phyloP scores from a whole-genome alignment of 1,140 invertebrate species.

The Portunus trituberculatus region DNA sequence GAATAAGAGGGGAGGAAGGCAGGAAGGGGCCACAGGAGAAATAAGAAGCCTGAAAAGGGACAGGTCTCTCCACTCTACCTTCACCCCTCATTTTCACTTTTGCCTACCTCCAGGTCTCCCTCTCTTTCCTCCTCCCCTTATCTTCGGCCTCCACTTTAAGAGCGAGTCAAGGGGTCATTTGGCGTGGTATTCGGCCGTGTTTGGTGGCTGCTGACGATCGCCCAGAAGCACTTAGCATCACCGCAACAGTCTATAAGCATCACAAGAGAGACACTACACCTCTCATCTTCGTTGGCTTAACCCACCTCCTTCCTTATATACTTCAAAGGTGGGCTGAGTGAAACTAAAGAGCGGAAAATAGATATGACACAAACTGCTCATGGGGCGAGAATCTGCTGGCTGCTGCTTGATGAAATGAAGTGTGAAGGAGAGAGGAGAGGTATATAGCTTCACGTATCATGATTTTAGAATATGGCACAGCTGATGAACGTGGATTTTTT shows the following conservation, averaged over 20 bases:
- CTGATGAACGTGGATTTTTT: not conserved
- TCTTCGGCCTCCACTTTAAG: not conserved
- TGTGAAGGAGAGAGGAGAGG: not conserved
- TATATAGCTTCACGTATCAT: not conserved
- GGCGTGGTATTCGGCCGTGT: conserved; percentile 36
- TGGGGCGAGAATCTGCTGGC: not conserved
- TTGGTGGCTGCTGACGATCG: conserved; percentile 26
- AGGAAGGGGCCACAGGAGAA: not conserved
- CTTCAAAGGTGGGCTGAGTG: not conserved
- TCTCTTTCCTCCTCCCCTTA: not conserved
- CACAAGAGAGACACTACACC: not conserved
- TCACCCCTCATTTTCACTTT: not conserved
- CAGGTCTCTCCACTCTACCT: not conserved
- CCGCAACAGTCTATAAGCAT: not conserved
- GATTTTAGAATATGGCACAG: not conserved
- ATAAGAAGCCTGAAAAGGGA: not conserved
- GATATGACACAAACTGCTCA: not conserved
- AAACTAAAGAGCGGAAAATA: not conserved
- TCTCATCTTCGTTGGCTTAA: not conserved
- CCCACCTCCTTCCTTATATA: not conserved
- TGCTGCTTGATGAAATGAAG: not conserved
- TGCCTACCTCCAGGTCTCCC: not conserved
- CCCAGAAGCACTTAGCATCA: not conserved
- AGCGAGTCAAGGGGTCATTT: conserved; percentile 14
- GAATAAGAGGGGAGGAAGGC: not conserved